Conservation (phyloP, 2,797 vertebrate genomes). For the Sebastes taczanowskii region DNA sequence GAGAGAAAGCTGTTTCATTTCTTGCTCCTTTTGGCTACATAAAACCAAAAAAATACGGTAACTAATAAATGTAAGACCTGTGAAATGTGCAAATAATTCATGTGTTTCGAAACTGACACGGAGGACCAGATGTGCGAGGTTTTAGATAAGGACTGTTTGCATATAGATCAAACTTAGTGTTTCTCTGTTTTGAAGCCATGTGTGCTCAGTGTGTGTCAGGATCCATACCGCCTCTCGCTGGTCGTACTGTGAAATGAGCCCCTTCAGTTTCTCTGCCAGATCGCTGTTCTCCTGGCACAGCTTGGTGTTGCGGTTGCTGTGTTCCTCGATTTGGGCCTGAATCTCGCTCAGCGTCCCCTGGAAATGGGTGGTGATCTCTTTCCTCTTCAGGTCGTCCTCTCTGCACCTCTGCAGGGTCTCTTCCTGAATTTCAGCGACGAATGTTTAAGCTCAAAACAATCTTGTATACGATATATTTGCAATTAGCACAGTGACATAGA, state of each 20-base stretch:
- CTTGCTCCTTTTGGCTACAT: conserved; percentile 7
- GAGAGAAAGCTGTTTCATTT: conserved; percentile 36
- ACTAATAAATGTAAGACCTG: conserved; percentile 44
- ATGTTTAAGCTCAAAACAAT: not conserved
- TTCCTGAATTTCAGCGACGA: conserved; percentile 80
- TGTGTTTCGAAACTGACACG: not conserved
- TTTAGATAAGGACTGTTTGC: conserved; percentile 4
- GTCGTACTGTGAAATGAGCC: conserved; percentile 96
- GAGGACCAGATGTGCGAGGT: conserved; percentile 9
- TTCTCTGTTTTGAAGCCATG: not conserved
- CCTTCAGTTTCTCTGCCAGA: conserved; percentile 95
- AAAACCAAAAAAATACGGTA: conserved; percentile 42
- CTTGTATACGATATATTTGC: not conserved
- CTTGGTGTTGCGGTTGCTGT: conserved; percentile 94
- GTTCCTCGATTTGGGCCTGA: conserved; percentile 97
- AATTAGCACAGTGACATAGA: not conserved
- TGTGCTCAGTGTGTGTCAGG: not conserved
- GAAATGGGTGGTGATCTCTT: conserved; percentile 98
- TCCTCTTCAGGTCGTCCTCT: conserved; percentile 97
- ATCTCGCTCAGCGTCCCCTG: conserved; percentile 95
- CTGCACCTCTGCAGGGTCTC: conserved; percentile 95
- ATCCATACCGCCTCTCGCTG: conserved; percentile 91
- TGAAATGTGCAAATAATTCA: conserved; percentile 33
- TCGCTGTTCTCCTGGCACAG: conserved; percentile 96
- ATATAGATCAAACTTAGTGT: not conserved